These are phyloP conservation scores for Argynnis bischoffii DNA, from an alignment of 2,888 invertebrate genomes.

Conservation along the genomic window DNA sequence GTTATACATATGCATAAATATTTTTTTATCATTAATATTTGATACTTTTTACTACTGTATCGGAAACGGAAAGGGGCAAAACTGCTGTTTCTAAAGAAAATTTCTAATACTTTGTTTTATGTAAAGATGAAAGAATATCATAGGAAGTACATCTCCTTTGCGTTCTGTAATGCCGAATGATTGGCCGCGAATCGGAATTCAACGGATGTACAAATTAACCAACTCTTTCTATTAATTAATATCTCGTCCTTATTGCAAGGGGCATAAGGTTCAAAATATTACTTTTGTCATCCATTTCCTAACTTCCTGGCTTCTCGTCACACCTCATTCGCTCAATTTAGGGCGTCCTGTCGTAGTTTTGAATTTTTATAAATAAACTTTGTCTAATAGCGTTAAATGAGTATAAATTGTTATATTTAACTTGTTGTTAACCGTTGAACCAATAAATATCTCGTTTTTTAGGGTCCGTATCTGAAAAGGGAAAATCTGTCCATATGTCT, in stretches of 20 bases:
- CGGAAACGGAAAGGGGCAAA: no score
- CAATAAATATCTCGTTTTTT: no score
- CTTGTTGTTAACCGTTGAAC: not conserved
- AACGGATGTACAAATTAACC: slow-evolving; percentile 51
- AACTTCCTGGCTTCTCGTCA: slow-evolving; percentile 62
- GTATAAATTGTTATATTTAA: not conserved
- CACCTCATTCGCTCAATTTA: slow-evolving; percentile 57
- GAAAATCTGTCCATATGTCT: no score
- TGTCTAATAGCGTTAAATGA: slow-evolving; percentile 35
- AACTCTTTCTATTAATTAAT: slow-evolving; percentile 38
- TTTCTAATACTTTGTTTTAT: not conserved
- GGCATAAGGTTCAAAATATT: slow-evolving; percentile 36
- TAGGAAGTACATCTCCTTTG: slow-evolving; percentile 39
- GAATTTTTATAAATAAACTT: slow-evolving; percentile 42
- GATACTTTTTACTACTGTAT: no score
- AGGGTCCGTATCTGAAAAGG: no score
- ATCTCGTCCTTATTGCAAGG: slow-evolving; percentile 29
- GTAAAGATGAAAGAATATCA: slow-evolving; percentile 34
- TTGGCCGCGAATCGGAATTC: slow-evolving; percentile 45
- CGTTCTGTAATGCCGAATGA: slow-evolving; percentile 44
- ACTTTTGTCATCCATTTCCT: slow-evolving; percentile 54
- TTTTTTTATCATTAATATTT: no score
- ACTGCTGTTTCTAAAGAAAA: no score
- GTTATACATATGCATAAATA: no score
- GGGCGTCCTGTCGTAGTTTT: slow-evolving; percentile 47